Percentiles rank a stretch among this genome's conserved stretches.
phyloP scores from a whole-genome alignment of 2,888 invertebrate genomes.

The Drosophila birchii region DNA sequence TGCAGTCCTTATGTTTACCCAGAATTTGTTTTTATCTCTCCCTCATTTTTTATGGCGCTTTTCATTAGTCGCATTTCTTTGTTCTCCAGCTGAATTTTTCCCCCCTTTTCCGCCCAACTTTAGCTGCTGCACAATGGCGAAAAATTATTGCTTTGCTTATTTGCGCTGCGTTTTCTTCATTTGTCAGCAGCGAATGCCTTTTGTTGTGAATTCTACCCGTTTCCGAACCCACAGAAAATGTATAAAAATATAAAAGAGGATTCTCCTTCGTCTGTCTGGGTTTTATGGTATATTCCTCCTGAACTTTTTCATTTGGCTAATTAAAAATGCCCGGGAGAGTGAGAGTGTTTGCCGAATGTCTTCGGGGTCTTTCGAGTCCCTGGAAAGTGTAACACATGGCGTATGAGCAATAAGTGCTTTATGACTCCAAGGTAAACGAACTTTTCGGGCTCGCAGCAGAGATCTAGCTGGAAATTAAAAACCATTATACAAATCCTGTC shows the following conservation, averaged over 20 bases:
- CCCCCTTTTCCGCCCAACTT: slow-evolving; percentile 3
- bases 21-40: slow-evolving; percentile 34
- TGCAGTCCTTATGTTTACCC: slow-evolving; percentile 65
- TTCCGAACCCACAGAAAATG: slow-evolving; percentile 20
- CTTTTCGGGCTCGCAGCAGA: slow-evolving; percentile 44
- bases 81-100: slow-evolving; percentile 38
- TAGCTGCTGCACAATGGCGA: slow-evolving; percentile 56
- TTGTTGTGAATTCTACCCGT: slow-evolving; percentile 48
- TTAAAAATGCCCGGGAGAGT: slow-evolving; percentile 68
- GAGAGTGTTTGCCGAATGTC: slow-evolving; percentile 53
- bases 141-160: slow-evolving; percentile 74
- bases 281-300: slow-evolving; percentile 63
- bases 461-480: slow-evolving; percentile 24
- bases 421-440: slow-evolving; percentile 64
- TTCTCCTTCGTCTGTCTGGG: slow-evolving; percentile 25
- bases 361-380: slow-evolving; percentile 54
- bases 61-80: slow-evolving; percentile 60
- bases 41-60: slow-evolving; percentile 13
- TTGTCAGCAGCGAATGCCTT: slow-evolving; percentile 63
- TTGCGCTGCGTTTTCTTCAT: slow-evolving; percentile 68
- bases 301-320: slow-evolving; percentile 79
- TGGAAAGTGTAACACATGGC: slow-evolving; percentile 66
- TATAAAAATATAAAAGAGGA: slow-evolving; percentile 29
- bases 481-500: slow-evolving; percentile 18
- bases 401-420: slow-evolving; percentile 71